Evolutionary conservation across 2,888 invertebrate species (phyloP).

Genomic region (Dascillus cervinus): DNA sequence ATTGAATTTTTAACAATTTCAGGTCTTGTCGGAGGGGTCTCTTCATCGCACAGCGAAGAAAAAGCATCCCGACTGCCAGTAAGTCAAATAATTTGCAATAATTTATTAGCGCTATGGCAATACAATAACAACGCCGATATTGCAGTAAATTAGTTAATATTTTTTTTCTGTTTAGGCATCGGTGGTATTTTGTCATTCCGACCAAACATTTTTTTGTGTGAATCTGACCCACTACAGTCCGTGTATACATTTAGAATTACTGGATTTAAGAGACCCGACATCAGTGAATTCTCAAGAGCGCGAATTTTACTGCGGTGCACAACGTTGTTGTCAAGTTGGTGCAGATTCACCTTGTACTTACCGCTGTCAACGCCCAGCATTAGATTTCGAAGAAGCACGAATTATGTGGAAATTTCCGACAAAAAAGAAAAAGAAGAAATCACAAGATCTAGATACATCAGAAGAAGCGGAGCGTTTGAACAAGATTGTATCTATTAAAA

Average conservation of each 20-base stretch:
- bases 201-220: slow-evolving; percentile 6
- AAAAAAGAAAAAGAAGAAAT: slow-evolving; percentile 1
- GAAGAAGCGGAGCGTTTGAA: slow-evolving; percentile 5
- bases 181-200: slow-evolving; percentile 2
- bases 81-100: no score
- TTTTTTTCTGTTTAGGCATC: slow-evolving; percentile 6
- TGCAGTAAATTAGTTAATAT: no score
- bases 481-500: slow-evolving; percentile 8
- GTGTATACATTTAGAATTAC: slow-evolving; percentile 2
- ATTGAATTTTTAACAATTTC: no score
- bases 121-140: no score
- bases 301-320: slow-evolving; percentile 5
- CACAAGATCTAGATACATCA: neutral
- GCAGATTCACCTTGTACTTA: slow-evolving; percentile 6
- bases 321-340: slow-evolving; percentile 6
- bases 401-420: slow-evolving; percentile 1
- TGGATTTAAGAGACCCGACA: slow-evolving; percentile 1
- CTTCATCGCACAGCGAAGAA: neutral
- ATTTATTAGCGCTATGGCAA: no score
- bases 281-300: neutral
- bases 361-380: neutral
- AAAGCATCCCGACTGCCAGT: no score
- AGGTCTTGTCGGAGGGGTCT: neutral
- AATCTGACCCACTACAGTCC: slow-evolving; percentile 7
- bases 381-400: neutral